phyloP scores from a whole-genome alignment of 64 coral and sea anemone species.

The Anthopleura sola region DNA sequence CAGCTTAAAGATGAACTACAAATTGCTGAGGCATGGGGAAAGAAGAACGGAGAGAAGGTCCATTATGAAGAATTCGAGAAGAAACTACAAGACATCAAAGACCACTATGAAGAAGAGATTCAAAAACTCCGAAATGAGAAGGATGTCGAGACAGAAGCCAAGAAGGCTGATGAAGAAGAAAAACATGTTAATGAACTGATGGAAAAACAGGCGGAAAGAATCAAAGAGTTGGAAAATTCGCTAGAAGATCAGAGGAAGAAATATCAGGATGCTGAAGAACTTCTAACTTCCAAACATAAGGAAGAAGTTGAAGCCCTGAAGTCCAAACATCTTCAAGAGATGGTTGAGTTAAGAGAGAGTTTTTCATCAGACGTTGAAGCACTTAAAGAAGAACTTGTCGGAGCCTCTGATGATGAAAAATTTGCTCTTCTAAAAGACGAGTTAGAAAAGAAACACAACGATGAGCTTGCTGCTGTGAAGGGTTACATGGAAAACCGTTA shows the following conservation, averaged over 20 bases:
- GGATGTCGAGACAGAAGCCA: neutral
- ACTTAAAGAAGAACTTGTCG: conserved; percentile 68
- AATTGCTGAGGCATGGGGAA: conserved; percentile 57
- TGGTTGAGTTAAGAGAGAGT: conserved; percentile 60
- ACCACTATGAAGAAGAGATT: conserved; percentile 56
- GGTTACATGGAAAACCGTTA: conserved; percentile 40
- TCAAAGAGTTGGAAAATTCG: conserved; percentile 32
- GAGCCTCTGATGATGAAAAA: conserved; percentile 71
- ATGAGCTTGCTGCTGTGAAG: conserved; percentile 62
- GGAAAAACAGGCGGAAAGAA: conserved; percentile 38
- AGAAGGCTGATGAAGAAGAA: neutral
- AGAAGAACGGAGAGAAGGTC: conserved; percentile 34
- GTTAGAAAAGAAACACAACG: conserved; percentile 70
- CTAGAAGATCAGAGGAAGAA: conserved; percentile 58
- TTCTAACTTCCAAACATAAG: conserved; percentile 19
- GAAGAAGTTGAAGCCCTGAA: conserved; percentile 49
- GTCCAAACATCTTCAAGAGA: conserved; percentile 57
- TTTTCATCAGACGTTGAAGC: conserved; percentile 51
- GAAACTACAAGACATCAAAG: conserved; percentile 74
- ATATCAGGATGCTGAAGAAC: conserved; percentile 42
- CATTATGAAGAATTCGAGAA: conserved; percentile 62
- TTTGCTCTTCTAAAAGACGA: conserved; percentile 63
- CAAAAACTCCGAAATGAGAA: conserved; percentile 2
- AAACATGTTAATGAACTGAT: conserved; percentile 49
- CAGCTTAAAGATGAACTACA: conserved; percentile 81